Conservation (phyloP, 2,113 vertebrate genomes). For the Holacanthus passer region DNA sequence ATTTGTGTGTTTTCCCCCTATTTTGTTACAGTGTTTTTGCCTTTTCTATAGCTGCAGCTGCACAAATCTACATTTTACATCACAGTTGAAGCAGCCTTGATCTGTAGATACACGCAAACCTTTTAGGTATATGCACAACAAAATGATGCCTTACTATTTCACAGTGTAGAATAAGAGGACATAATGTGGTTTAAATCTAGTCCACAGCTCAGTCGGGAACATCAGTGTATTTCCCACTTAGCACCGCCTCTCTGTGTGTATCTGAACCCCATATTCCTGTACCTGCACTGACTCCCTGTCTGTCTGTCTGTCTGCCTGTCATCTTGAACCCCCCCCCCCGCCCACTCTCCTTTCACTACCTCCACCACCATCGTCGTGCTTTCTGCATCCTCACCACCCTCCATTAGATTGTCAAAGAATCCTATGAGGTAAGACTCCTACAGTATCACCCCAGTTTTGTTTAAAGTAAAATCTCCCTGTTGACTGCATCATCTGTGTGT, state of each 20-base stretch:
- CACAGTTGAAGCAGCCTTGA: background rate
- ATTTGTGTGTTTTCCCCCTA: background rate
- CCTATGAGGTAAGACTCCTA: slow-evolving; percentile 96
- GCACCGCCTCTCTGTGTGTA: slow-evolving; percentile 66
- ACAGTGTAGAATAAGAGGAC: background rate
- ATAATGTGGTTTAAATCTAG: slow-evolving; percentile 5
- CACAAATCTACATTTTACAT: background rate
- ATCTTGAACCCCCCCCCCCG: slow-evolving; percentile 83
- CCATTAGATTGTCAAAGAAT: slow-evolving; percentile 99
- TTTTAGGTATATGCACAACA: background rate
- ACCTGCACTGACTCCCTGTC: slow-evolving; percentile 81
- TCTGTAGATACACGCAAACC: background rate
- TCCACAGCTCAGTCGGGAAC: slow-evolving; percentile 28
- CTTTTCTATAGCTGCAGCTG: background rate
- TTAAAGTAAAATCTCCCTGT: background rate
- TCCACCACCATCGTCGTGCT: slow-evolving; percentile 84
- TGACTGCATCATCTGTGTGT: background rate
- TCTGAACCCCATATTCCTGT: slow-evolving; percentile 56
- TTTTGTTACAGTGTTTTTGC: background rate
- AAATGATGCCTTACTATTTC: background rate
- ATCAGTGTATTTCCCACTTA: slow-evolving; percentile 11
- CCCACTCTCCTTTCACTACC: slow-evolving; percentile 83
- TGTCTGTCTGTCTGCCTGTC: slow-evolving; percentile 77
- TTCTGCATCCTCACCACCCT: slow-evolving; percentile 81
- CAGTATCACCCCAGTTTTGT: slow-evolving; percentile 71